These are phyloP conservation scores for Reticulitermes speratus DNA, from an alignment of 1,140 invertebrate species.

Conservation along the genomic window DNA sequence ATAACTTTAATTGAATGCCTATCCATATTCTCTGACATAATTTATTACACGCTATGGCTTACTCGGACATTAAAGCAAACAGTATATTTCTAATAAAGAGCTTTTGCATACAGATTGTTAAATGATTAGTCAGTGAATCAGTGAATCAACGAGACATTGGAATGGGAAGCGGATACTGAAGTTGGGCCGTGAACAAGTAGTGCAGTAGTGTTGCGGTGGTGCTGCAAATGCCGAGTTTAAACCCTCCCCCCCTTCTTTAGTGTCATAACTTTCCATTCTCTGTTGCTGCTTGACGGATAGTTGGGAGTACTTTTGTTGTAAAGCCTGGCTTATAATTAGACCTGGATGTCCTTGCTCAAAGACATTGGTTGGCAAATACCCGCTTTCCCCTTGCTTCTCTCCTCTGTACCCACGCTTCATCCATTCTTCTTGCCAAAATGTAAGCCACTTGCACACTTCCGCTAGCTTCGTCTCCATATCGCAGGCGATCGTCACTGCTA, in stretches of 20 bases:
- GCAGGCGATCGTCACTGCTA: too few relatives aligned
- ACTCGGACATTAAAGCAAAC: too few relatives aligned
- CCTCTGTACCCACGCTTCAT: background rate
- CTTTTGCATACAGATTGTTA: too few relatives aligned
- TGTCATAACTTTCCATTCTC: background rate
- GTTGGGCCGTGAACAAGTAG: too few relatives aligned
- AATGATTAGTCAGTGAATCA: background rate
- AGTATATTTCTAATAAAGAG: too few relatives aligned
- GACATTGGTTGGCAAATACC: background rate
- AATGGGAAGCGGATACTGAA: background rate
- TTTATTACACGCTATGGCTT: too few relatives aligned
- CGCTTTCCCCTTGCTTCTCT: background rate
- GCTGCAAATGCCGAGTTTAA: background rate
- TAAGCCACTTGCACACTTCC: too few relatives aligned
- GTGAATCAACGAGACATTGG: background rate
- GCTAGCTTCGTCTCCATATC: too few relatives aligned
- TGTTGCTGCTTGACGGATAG: background rate
- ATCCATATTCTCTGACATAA: too few relatives aligned
- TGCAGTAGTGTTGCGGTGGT: background rate
- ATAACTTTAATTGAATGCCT: too few relatives aligned
- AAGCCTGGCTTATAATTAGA: background rate
- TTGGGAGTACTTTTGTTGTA: background rate
- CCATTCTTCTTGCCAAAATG: background rate
- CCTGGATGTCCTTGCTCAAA: conserved; percentile 3
- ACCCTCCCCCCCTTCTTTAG: too few relatives aligned